Base-by-base conservation (phyloP, 1,140 invertebrate genomes). In the Heliconius hermathena region DNA sequence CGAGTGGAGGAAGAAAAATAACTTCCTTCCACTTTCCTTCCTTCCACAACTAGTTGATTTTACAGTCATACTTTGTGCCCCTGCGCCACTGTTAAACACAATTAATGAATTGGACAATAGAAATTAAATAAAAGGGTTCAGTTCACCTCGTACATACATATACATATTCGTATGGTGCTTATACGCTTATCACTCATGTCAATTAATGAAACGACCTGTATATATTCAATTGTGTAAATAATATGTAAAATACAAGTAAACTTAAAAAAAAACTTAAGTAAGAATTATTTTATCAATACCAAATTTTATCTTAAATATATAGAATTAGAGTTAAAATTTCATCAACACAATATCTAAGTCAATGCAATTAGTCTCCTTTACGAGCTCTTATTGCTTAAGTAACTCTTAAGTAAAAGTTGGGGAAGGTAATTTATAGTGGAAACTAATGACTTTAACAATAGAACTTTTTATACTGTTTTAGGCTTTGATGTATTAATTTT, bases 311-410 rank as follows among this genome's bases (percentile, higher is more conserved):
- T 41, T 33, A 57, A 74, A 0, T 1, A 2, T 11, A n/a, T 57
- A 0, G 49, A 13, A 20, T 60, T 74, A 74, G 26, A 74, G 73
- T 74, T 74, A 8, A 29, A 36, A 38, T 60, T 74, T 2, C 52
- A n/a, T 38, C n/a, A 60, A 18, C 73, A 74, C 29, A 18, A 54
- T 74, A 18, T 74, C 22, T 33, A 54, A 57, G 73, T 74, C 18
- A 74, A 74, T 74, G 33, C 73, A 74, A 74, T 57, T 74, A 60
- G 73, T 74, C 36, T 74, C 73, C 49, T 74, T 74, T 74, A 74
- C 52, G 49, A 57, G 73, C 38, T 26, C 52, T 57, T 60, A 38
- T 60, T 74, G 33, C 73, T 74, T 74, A 74, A 74, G 73, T 57
- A 74, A 74, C 73, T 74, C 73, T 57, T 57, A 57, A 74, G 73